Evolutionary conservation across 1,140 invertebrate genomes (phyloP).

Genomic region (Monomorium pharaonis): DNA sequence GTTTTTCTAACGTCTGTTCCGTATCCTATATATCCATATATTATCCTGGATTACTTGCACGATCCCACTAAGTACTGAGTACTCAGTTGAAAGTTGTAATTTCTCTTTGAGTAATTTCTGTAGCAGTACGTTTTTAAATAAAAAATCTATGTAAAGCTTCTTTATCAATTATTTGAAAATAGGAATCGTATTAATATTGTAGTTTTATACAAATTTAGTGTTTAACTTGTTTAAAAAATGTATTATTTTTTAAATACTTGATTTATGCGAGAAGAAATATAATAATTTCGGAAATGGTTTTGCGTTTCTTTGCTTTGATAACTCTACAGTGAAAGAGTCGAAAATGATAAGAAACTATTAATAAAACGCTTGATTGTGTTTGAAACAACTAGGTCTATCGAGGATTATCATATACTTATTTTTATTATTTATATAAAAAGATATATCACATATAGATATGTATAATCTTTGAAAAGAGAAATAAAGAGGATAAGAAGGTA

Average conservation of each 20-base stretch:
- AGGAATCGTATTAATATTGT: background rate
- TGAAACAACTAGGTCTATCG: background rate
- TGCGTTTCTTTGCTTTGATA: background rate
- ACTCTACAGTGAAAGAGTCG: background rate
- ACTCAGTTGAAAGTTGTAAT: background rate
- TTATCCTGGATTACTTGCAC: background rate
- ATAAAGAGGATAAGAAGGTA: background rate
- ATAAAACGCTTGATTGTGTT: background rate
- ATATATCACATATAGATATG: background rate
- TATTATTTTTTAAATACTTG: background rate
- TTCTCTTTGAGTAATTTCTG: background rate
- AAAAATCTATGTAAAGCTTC: background rate
- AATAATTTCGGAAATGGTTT: background rate
- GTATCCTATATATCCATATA: background rate
- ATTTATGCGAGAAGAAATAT: background rate
- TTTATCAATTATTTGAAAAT: background rate
- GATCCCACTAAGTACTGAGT: background rate
- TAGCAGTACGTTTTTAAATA: constrained; percentile 17
- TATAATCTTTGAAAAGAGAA: background rate
- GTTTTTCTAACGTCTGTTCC: constrained; percentile 9
- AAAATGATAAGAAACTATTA: background rate
- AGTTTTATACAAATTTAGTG: background rate
- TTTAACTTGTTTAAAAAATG: background rate
- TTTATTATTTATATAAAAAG: background rate
- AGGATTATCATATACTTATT: background rate